Evolutionary conservation across 2,888 invertebrate species (phyloP).

Genomic region (Volucella inflata): DNA sequence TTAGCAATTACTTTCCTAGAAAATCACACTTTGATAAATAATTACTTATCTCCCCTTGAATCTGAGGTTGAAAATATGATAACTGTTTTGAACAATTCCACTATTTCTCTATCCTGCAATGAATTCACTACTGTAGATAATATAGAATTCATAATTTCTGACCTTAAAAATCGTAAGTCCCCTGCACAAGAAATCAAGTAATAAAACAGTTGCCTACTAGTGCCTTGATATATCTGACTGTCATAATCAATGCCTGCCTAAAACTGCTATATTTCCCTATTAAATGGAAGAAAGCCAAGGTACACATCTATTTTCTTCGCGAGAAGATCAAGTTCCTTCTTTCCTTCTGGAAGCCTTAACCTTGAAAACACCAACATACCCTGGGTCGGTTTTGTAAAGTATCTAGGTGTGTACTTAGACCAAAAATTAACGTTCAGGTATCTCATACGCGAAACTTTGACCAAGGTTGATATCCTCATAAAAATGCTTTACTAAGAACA

Average conservation of each 20-base stretch:
- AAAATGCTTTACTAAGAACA: too few species aligned
- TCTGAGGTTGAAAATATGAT: neutral
- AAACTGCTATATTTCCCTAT: neutral
- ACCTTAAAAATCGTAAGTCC: neutral
- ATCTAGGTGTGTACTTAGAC: too few species aligned
- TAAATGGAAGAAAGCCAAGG: constrained; percentile 4
- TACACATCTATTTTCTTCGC: neutral
- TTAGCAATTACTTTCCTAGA: neutral
- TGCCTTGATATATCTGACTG: neutral
- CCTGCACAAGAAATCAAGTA: neutral
- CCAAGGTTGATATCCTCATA: too few species aligned
- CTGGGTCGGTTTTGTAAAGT: neutral
- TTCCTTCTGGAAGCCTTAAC: neutral
- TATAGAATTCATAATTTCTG: neutral
- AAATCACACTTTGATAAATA: neutral
- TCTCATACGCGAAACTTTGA: too few species aligned
- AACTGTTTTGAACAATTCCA: neutral
- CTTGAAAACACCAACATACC: neutral
- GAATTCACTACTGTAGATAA: neutral
- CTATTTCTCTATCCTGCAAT: neutral
- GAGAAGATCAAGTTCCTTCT: neutral
- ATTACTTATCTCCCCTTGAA: neutral
- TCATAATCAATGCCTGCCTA: neutral
- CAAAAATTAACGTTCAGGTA: too few species aligned
- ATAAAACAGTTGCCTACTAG: neutral